phyloP scores from a whole-genome alignment of 1,140 invertebrate species.

The Drosophila lini region DNA sequence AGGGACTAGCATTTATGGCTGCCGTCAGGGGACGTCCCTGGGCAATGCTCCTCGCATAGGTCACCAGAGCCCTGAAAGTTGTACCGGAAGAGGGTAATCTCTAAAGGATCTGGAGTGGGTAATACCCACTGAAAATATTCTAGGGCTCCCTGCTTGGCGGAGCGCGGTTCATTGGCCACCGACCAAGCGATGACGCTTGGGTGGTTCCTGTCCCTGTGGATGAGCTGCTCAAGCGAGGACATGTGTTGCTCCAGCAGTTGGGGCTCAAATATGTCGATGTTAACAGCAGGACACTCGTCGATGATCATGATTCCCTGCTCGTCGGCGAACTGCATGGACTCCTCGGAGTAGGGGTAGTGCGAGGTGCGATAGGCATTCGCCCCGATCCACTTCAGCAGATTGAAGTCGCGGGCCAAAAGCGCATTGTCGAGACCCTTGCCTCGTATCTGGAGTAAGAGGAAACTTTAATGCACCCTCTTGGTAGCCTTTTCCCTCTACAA shows the following conservation, averaged over 20 bases:
- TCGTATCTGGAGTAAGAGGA: constrained; percentile 87
- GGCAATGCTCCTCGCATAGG: constrained; percentile 84
- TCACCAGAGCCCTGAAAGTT: constrained; percentile 72
- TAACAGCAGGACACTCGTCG: constrained; percentile 97
- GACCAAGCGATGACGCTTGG: constrained; percentile 98
- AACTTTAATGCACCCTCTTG: neutral
- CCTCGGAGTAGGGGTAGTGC: constrained; percentile 99
- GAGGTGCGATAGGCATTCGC: constrained; percentile 98
- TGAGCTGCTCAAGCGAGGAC: constrained; percentile 92
- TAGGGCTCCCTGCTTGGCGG: constrained; percentile 87
- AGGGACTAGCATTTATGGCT: constrained; percentile 72
- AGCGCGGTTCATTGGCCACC: constrained; percentile 96
- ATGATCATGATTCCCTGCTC: constrained; percentile 98
- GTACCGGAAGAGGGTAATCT: neutral
- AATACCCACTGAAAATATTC: constrained; percentile 92
- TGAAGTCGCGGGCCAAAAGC: constrained; percentile 95
- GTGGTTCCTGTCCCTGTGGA: constrained; percentile 96
- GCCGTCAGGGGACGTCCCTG: constrained; percentile 89
- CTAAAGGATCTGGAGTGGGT: too few relatives aligned
- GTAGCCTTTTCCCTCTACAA: rapidly evolving
- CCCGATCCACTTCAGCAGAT: constrained; percentile 97
- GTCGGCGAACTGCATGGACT: constrained; percentile 98
- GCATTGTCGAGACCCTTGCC: constrained; percentile 95
- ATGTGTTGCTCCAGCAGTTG: constrained; percentile 91
- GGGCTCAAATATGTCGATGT: constrained; percentile 87